Conservation (phyloP, 2,797 vertebrate genomes). For the Microcaecilia unicolor region DNA sequence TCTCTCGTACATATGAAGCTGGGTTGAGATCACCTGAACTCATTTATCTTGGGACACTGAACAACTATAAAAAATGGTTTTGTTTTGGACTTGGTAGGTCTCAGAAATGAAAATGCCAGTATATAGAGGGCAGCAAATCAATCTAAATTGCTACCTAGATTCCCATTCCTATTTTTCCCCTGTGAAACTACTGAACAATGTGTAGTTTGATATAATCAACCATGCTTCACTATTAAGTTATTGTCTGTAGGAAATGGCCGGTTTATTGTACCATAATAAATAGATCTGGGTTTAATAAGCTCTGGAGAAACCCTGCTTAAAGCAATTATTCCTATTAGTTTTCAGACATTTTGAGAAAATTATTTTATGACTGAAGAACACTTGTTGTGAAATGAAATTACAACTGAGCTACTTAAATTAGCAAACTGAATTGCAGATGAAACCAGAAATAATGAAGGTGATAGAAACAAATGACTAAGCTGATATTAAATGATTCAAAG, state of each 20-base stretch:
- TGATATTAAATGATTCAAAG: no score
- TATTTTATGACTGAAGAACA: constrained; percentile 2
- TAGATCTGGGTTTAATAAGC: not conserved
- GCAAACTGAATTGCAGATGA: no score
- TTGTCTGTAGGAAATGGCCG: constrained; percentile 1
- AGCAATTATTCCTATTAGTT: constrained; percentile 4
- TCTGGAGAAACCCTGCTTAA: not conserved
- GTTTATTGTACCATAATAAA: constrained; percentile 11
- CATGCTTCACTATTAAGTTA: constrained; percentile 5
- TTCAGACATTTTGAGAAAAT: not conserved
- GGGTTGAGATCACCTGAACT: constrained; percentile 49
- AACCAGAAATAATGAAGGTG: no score
- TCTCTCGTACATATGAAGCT: constrained; percentile 43
- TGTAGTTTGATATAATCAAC: constrained; percentile 11
- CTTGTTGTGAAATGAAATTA: no score
- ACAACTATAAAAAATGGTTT: constrained; percentile 63
- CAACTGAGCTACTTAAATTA: no score
- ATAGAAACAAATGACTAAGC: no score
- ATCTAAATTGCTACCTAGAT: constrained; percentile 56
- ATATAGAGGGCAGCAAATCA: constrained; percentile 53
- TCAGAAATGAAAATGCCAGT: constrained; percentile 66
- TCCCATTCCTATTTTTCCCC: constrained; percentile 25
- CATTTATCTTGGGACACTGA: constrained; percentile 54
- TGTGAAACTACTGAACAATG: constrained; percentile 21
- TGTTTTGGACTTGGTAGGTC: constrained; percentile 52